These are phyloP conservation scores for Leptinotarsa haldemani DNA, from an alignment of 2,888 invertebrate genomes.

Conservation along the genomic window DNA sequence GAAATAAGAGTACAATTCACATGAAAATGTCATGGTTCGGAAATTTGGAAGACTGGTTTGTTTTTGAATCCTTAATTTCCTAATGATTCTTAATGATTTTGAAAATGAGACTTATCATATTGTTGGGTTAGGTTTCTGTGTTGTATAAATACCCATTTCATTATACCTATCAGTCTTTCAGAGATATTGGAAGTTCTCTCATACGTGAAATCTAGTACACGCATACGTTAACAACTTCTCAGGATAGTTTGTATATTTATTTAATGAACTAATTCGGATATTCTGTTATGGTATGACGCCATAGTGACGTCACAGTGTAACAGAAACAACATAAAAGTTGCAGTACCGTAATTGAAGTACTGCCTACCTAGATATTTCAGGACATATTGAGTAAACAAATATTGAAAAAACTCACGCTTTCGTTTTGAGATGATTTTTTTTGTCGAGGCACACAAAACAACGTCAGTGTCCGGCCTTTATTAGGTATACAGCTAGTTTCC, in stretches of 20 bases:
- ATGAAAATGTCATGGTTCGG: no score
- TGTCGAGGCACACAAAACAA: slow-evolving; percentile 73
- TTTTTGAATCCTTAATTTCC: no score
- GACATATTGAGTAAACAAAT: slow-evolving; percentile 7
- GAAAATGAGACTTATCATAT: background rate
- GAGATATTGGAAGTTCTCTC: background rate
- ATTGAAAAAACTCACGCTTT: slow-evolving; percentile 66
- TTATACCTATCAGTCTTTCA: background rate
- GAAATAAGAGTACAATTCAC: no score
- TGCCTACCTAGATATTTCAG: slow-evolving; percentile 16
- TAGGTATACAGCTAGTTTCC: slow-evolving; percentile 11
- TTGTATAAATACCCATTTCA: background rate
- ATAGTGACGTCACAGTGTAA: slow-evolving; percentile 24
- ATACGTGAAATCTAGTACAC: background rate
- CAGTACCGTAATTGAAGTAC: slow-evolving; percentile 18
- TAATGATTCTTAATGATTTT: no score
- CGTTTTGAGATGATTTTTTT: slow-evolving; percentile 71
- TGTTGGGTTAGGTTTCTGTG: background rate
- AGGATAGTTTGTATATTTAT: slow-evolving; percentile 23
- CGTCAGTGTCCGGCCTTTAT: slow-evolving; percentile 66
- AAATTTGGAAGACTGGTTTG: no score
- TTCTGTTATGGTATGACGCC: slow-evolving; percentile 31
- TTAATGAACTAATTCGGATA: slow-evolving; percentile 20
- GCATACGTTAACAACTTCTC: background rate
- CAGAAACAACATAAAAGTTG: slow-evolving; percentile 13